Conservation (phyloP, 2,113 vertebrate genomes). For the Syrrhaptes paradoxus region DNA sequence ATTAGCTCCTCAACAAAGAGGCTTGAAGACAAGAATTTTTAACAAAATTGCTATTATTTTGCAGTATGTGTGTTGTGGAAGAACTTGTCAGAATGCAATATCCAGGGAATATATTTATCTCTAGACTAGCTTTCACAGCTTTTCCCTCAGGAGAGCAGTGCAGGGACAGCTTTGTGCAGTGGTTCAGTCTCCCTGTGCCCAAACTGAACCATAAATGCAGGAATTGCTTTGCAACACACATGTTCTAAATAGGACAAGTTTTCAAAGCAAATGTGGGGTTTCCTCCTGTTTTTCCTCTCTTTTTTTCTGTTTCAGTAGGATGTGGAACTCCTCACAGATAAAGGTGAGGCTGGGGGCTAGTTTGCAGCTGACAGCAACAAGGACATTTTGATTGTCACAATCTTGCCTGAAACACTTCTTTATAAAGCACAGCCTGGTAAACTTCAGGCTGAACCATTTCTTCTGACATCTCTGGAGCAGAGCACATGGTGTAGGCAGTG, state of each 20-base stretch:
- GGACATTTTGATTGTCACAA: not conserved
- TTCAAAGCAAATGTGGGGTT: not conserved
- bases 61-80: not conserved
- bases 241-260: not conserved
- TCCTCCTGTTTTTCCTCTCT: not conserved
- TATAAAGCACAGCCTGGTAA: not conserved
- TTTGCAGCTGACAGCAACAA: not conserved
- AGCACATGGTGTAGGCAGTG: rapidly evolving
- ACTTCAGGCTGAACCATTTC: not conserved
- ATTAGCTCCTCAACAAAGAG: not conserved
- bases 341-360: not conserved
- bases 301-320: not conserved
- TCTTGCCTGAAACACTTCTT: not conserved
- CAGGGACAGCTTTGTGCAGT: not conserved
- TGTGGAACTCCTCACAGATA: conserved; percentile 4
- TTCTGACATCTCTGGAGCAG: not conserved
- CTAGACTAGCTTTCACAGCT: not conserved
- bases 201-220: not conserved
- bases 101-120: not conserved
- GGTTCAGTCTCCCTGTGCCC: not conserved
- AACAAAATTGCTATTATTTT: not conserved
- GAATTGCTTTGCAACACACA: not conserved
- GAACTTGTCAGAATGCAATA: not conserved
- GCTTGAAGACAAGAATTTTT: not conserved
- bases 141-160: not conserved